phyloP scores from a whole-genome alignment of 2,888 invertebrate species.

The Catocala sponsa region DNA sequence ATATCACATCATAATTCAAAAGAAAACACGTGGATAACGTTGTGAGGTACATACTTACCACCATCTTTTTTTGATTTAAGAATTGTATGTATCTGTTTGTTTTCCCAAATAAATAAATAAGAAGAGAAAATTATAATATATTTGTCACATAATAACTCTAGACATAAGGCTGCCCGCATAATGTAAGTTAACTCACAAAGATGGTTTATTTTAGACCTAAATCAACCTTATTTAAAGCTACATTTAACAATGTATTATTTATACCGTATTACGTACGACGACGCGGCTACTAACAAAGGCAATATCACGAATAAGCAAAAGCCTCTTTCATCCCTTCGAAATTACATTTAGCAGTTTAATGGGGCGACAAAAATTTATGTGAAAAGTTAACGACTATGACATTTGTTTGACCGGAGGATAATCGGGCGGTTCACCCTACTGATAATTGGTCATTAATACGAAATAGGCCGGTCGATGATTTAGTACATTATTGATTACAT shows the following conservation, averaged over 20 bases:
- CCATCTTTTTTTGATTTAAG: no score
- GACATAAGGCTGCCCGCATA: no score
- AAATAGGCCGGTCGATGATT: background rate
- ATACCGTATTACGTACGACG: conserved; percentile 17
- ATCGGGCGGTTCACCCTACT: conserved; percentile 28
- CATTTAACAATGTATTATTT: conserved; percentile 17
- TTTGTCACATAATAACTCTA: no score
- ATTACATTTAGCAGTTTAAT: conserved; percentile 72
- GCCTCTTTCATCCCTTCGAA: conserved; percentile 51
- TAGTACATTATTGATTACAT: background rate
- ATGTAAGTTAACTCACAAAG: background rate
- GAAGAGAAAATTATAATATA: no score
- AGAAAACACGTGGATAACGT: no score
- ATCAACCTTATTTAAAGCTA: conserved; percentile 6
- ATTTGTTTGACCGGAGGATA: conserved; percentile 52
- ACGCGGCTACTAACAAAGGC: conserved; percentile 32
- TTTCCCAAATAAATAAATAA: no score
- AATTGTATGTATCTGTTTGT: no score
- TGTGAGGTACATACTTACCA: no score
- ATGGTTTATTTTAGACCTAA: background rate
- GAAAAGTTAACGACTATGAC: conserved; percentile 68
- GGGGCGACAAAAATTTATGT: conserved; percentile 80
- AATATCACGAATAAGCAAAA: conserved; percentile 35
- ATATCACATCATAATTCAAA: no score
- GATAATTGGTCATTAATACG: conserved; percentile 11